Evolutionary conservation across 2,797 vertebrate species (phyloP), one percentile per base, ranked within the genome.

Genomic region (Neosalanx taihuensis): DNA sequence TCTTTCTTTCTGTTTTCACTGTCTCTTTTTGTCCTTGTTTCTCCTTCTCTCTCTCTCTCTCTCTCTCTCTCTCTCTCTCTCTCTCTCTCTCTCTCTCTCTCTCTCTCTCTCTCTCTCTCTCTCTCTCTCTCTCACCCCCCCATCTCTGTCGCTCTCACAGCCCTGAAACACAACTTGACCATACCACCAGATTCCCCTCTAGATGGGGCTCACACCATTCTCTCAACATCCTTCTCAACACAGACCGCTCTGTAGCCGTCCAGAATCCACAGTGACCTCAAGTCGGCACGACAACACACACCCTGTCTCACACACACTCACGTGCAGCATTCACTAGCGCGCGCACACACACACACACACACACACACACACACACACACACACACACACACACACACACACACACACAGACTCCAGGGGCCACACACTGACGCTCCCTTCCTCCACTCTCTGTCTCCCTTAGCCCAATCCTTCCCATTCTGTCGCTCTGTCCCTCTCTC

Each of bases 121-220:
- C 53, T 37, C 26, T 30, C 23, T 20, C 35, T 30, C 20, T 62
- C 58, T 61, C 20, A 41, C 31, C 29, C 20, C 61, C 58, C 41
- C 6, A 12, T 9, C 31, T 37, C 17, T 26, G 13, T 62, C 35
- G 60, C 12, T 61, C 7, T 26, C 18, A 17, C 6, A 23, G 13
- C 23, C 60, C n/a, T 51, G 31, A 35, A 33, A 59, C 31, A 37
- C 31, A 9, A 26, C 6, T 35, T 51, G 30, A 7, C 20, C 20
- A 69, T 12, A 56, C 41, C n/a, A 49, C 56, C 58, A 33, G 41
- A 26, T 49, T 81, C 64, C 72, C 91, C 92, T 90, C 92, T 91
- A 93, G 93, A 86, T 92, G 92, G 91, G 82, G 84, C 85, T 82
- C 84, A 56, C 72, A 77, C 72, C 58, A 60, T 2, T 17, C 62